Evolutionary conservation across 2,797 vertebrate species (phyloP), one percentile per base, ranked within the genome.

Genomic region (Sebastolobus alascanus): DNA sequence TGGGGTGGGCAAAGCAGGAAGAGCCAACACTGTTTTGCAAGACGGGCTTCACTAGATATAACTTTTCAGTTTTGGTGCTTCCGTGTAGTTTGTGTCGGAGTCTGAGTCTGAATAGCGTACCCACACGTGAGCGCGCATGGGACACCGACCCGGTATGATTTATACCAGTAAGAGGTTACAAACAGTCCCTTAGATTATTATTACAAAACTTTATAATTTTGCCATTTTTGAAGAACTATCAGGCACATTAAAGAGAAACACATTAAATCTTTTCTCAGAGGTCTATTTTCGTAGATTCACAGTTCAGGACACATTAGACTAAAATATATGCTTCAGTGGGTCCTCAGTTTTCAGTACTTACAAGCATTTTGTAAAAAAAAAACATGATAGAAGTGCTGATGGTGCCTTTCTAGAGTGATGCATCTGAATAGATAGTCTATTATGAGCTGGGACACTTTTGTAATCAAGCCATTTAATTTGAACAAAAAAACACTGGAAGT

Each of bases 381-480:
- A 60, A 9, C 10, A n/a, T 5, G 16, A 27, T 52, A 22, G 6
- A 60, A 68, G 33, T 31, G 38, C 22, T 46, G 61, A 77, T 54
- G 16, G 14, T n/a, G 29, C 68, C 31, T 50, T 8, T 12, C 18
- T 18, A 10, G 25, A 50, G 43, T 38, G 50, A 37, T 46, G 18
- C 10, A 73, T 74, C 25, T 60, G 40, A 61, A 73, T 35, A 56
- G 33, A 16, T 56, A 27, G 50, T 78, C 73, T 68, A 38, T 73
- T 65, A 79, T 52, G 60, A 56, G 25, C n/a, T 29, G 10, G 40
- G 29, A 31, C 67, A 55, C 6, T 66, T 80, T 63, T 80, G 61
- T 80, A 55, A 71, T 85, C 63, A 38, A 63, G n/a, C 29, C 12
- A 60, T 75, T 83, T 72, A 8, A 58, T 68, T 72, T 75, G 38